Evolutionary conservation across 2,888 invertebrate species (phyloP).

Genomic region (Creontiades dilutus): DNA sequence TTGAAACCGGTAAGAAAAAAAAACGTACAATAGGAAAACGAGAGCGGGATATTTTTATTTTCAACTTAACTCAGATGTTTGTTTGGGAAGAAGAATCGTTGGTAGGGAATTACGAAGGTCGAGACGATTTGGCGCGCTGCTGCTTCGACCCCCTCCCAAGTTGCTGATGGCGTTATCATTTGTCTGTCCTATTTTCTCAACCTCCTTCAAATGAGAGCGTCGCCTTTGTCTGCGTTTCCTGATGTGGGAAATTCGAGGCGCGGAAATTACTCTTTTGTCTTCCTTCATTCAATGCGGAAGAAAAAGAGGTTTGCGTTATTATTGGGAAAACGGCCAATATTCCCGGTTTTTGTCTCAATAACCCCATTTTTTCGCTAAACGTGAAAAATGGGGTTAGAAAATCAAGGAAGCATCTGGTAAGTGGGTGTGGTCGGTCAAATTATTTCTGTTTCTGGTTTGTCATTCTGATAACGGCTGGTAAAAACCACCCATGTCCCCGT

Average conservation of each 20-base stretch:
- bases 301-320: not conserved
- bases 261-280: not conserved
- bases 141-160: not conserved
- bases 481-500: too few species aligned
- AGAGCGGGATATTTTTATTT: not conserved
- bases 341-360: too few species aligned
- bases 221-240: not conserved
- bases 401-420: not conserved
- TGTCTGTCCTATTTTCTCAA: not conserved
- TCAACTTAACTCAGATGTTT: not conserved
- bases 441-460: too few species aligned
- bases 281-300: too few species aligned
- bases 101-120: slow-evolving; percentile 14
- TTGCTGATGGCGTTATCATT: not conserved
- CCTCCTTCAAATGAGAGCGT: not conserved
- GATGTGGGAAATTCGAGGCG: slow-evolving; percentile 11
- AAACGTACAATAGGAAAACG: not conserved
- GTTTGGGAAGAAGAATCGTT: not conserved
- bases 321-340: not conserved
- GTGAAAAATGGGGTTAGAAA: not conserved
- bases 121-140: not conserved
- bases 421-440: not conserved
- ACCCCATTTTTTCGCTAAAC: too few species aligned
- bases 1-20: not conserved
- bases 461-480: too few species aligned